Percentiles rank a stretch among this genome's conserved stretches.
phyloP scores from a whole-genome alignment of 1,140 invertebrate genomes.

The Pseudomyrmex sp. region DNA sequence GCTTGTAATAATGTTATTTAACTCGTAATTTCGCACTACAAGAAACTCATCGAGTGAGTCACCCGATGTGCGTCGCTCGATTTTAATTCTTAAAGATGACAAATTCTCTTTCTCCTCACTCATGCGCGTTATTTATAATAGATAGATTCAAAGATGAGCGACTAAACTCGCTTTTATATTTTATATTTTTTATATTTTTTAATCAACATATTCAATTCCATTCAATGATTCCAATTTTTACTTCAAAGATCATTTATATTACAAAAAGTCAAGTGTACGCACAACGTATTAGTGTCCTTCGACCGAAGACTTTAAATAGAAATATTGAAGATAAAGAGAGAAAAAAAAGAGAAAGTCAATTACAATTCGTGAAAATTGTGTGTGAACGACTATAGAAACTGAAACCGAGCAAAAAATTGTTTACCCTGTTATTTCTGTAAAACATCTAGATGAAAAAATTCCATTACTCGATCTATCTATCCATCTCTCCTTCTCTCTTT shows the following conservation, averaged over 20 bases:
- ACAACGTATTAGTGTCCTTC: neutral
- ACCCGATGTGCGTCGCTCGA: slow-evolving; percentile 34
- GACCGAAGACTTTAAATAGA: neutral
- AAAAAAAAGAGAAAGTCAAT: neutral
- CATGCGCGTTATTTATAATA: neutral
- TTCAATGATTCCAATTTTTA: no score
- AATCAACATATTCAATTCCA: no score
- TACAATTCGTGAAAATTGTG: slow-evolving; percentile 21
- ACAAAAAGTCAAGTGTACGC: no score
- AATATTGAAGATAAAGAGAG: neutral
- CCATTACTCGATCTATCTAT: neutral
- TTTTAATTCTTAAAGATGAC: slow-evolving; percentile 8
- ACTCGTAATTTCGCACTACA: slow-evolving; percentile 31
- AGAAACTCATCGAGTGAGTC: slow-evolving; percentile 51
- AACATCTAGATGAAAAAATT: neutral
- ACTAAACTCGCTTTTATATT: neutral
- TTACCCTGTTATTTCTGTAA: slow-evolving; percentile 16
- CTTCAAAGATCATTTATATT: no score
- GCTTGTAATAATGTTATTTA: slow-evolving; percentile 22
- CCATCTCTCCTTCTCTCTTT: no score
- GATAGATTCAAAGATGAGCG: neutral
- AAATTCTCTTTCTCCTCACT: neutral
- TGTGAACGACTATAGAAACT: slow-evolving; percentile 14
- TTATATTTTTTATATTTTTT: neutral
- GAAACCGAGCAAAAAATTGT: neutral